Conservation (phyloP, 1,140 invertebrate species). For the Euborellia annulipes region DNA sequence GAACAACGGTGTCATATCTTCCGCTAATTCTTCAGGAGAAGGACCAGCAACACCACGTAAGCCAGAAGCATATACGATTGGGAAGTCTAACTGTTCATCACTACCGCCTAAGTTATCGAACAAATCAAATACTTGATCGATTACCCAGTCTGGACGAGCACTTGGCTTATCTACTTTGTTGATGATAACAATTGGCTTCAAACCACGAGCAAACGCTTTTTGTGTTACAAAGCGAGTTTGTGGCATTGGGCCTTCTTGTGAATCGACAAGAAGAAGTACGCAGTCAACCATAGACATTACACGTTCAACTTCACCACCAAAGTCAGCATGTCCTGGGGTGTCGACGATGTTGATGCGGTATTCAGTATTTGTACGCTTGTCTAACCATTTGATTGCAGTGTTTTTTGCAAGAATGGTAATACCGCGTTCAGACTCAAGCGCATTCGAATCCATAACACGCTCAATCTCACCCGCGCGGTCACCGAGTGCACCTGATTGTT, state of each 20-base stretch:
- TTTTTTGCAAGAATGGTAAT: slow-evolving; percentile 24
- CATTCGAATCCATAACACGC: slow-evolving; percentile 14
- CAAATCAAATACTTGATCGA: slow-evolving; percentile 17
- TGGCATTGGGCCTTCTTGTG: slow-evolving; percentile 22
- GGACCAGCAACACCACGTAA: not conserved
- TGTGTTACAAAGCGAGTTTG: slow-evolving; percentile 21
- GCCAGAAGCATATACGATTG: not conserved
- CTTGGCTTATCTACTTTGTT: slow-evolving; percentile 20
- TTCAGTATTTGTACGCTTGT: no score
- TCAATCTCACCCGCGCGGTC: slow-evolving; percentile 12
- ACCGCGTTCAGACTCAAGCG: slow-evolving; percentile 17
- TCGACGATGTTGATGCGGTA: slow-evolving; percentile 21
- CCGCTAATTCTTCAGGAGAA: not conserved
- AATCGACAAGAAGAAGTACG: slow-evolving; percentile 21
- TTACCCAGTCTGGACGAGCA: slow-evolving; percentile 11
- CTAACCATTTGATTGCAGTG: slow-evolving; percentile 17
- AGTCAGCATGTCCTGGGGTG: slow-evolving; percentile 24
- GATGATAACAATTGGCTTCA: slow-evolving; percentile 20
- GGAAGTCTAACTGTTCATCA: slow-evolving; percentile 18
- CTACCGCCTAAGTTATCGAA: slow-evolving; percentile 15
- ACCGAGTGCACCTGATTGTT: slow-evolving; percentile 16
- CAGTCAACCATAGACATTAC: slow-evolving; percentile 20
- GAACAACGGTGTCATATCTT: not conserved
- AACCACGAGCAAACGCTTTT: slow-evolving; percentile 17
- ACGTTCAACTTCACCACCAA: slow-evolving; percentile 23